Evolutionary conservation across 2,113 vertebrate genomes (phyloP), one percentile per base, ranked within the genome.

Genomic region (Vanacampus margaritifer): DNA sequence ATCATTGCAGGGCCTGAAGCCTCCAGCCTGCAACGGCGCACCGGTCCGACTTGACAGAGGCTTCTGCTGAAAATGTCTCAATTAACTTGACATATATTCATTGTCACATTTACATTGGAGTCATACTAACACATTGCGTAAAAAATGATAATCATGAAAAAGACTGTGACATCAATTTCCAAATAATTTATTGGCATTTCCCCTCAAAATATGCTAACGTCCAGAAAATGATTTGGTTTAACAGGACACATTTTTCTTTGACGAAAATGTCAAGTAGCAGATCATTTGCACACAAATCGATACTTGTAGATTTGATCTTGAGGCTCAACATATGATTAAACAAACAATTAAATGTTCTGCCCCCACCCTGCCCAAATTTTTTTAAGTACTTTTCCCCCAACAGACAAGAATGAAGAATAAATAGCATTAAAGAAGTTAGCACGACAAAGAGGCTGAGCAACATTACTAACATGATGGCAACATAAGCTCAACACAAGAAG

Each of bases 161-260:
- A 54, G 17, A 1, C 45, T 57, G 14, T 57, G 14, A 5, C 1
- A 9, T 61, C 35, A 62, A 73, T 87, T 85, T 86, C 53, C 60
- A 80, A 81, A 70, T 76, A 76, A 82, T 90, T 91, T 91, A 92
- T 91, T 92, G 84, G 76, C 76, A 83, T 88, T 85, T 83, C 83
- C 72, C 58, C 59, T 80, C 74, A 51, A 80, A 87, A 88, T 79
- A 88, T 80, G 80, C 84, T 89, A 83, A 87, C 86, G 79, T 87
- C 84, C 75, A 54, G 1, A 68, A 61, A 84, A 63, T 84, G 73
- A 89, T 91, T 86, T 90, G 85, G 86, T 78, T 86, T 82, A 78
- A 71, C 82, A 86, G 77, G 71, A 78, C 61, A 72, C 86, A 83
- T 35, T 77, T 76, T 82, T 67, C 35, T 75, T 65, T 41, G 73